phyloP scores from a whole-genome alignment of 2,113 vertebrate species.

The Megatriorchis doriae region DNA sequence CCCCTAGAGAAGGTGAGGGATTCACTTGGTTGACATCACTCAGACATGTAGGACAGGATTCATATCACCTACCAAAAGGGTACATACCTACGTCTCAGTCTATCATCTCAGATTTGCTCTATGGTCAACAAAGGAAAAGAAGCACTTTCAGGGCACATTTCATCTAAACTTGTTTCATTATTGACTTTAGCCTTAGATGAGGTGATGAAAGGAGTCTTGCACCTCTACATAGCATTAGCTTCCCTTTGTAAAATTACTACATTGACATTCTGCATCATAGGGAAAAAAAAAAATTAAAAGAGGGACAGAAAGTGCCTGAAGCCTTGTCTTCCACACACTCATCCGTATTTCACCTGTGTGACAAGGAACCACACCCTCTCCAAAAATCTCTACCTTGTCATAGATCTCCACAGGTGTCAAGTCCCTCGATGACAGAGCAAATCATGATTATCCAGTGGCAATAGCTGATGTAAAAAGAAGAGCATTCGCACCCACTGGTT shows the following conservation, averaged over 20 bases:
- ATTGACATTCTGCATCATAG: background rate
- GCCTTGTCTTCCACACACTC: background rate
- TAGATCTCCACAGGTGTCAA: too few species aligned
- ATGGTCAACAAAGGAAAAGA: background rate
- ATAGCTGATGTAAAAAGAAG: background rate
- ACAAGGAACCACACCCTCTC: too few species aligned
- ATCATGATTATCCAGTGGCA: background rate
- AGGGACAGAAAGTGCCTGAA: background rate
- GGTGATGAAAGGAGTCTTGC: background rate
- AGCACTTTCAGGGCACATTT: background rate
- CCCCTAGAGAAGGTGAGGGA: background rate
- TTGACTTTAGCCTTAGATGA: background rate
- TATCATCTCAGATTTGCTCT: background rate
- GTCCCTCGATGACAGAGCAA: background rate
- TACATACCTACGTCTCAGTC: background rate
- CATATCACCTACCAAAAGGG: background rate
- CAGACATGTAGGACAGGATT: background rate
- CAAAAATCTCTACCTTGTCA: background rate
- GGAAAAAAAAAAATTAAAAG: background rate
- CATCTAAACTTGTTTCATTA: background rate
- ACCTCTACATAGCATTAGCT: background rate
- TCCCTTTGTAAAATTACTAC: background rate
- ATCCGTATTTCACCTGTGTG: background rate
- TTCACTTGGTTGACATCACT: background rate
- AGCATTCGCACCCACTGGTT: accelerated